Conservation (phyloP, 2,113 vertebrate species). For the Melanostigma gelatinosum region DNA sequence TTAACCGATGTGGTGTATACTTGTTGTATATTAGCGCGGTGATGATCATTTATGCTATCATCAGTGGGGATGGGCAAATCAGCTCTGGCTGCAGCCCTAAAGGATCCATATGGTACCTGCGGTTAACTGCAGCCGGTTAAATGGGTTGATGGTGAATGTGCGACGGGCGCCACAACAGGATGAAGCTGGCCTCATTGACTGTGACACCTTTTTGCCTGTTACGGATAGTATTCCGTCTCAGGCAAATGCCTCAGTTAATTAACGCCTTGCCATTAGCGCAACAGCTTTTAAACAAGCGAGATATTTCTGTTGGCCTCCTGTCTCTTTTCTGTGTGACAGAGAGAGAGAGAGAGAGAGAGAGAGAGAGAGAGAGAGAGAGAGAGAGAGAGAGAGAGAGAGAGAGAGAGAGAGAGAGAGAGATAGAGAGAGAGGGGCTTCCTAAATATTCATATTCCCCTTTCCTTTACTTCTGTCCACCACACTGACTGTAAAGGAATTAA, state of each 20-base stretch:
- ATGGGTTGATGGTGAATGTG: slow-evolving; percentile 52
- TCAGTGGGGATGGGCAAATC: slow-evolving; percentile 22
- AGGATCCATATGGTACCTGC: slow-evolving; percentile 68
- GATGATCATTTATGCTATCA: slow-evolving; percentile 66
- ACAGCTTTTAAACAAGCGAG: slow-evolving; percentile 75
- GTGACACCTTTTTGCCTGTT: slow-evolving; percentile 70
- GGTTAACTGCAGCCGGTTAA: slow-evolving; percentile 65
- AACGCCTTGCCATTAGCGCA: slow-evolving; percentile 70
- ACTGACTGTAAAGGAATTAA: slow-evolving; percentile 71
- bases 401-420: slow-evolving; percentile 30
- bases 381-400: slow-evolving; percentile 25
- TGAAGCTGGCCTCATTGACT: slow-evolving; percentile 61
- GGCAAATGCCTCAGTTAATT: slow-evolving; percentile 74
- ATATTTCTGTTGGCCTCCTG: slow-evolving; percentile 69
- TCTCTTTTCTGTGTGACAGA: slow-evolving; percentile 56
- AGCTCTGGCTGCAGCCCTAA: slow-evolving; percentile 35
- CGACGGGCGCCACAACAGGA: slow-evolving; percentile 47
- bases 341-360: slow-evolving; percentile 29
- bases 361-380: slow-evolving; percentile 30
- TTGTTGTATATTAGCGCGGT: slow-evolving; percentile 61
- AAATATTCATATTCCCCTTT: too few relatives aligned
- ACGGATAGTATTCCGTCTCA: slow-evolving; percentile 60
- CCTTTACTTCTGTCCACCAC: slow-evolving; percentile 69
- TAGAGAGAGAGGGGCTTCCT: slow-evolving; percentile 25
- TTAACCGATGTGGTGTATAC: slow-evolving; percentile 54